A percentile compares a stretch with the other conserved stretches of the same genome.
Evolutionary conservation across 2,888 invertebrate genomes (phyloP).

Genomic region (Hermaeophaga mercurialis): DNA sequence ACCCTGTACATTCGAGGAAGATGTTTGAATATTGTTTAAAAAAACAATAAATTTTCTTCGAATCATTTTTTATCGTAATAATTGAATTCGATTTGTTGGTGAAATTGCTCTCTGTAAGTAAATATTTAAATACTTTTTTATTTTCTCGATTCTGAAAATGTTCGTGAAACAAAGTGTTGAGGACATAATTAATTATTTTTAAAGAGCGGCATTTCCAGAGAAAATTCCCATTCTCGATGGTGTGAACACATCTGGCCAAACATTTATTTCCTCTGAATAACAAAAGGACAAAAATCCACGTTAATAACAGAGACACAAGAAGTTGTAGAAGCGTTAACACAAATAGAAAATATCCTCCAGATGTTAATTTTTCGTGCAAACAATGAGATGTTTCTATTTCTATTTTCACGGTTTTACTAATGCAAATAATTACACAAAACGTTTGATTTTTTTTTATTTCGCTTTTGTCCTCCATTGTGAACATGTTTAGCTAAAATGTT

Average conservation of each 20-base stretch:
- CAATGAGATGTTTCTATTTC: slow-evolving; percentile 18
- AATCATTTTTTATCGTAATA: no score
- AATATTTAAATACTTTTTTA: no score
- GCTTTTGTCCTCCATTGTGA: background rate
- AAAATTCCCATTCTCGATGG: background rate
- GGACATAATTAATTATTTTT: no score
- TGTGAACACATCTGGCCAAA: background rate
- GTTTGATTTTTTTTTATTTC: background rate
- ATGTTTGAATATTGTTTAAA: no score
- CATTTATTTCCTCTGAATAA: background rate
- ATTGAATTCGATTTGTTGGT: no score
- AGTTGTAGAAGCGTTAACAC: slow-evolving; percentile 9
- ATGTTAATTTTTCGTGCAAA: slow-evolving; percentile 23
- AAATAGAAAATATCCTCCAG: slow-evolving; percentile 15
- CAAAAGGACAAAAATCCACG: background rate
- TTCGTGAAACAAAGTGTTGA: no score
- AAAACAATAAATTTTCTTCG: no score
- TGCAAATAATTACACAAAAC: slow-evolving; percentile 22
- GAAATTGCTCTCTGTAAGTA: no score
- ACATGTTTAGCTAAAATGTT: background rate
- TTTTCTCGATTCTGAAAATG: no score
- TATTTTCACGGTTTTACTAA: background rate
- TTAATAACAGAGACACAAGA: slow-evolving; percentile 4
- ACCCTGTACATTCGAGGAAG: no score
- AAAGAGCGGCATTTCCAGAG: background rate